Evolutionary conservation across 35 echinoderm and acorn worm species (phyloP).

Genomic region (Holothuria glaberrima): DNA sequence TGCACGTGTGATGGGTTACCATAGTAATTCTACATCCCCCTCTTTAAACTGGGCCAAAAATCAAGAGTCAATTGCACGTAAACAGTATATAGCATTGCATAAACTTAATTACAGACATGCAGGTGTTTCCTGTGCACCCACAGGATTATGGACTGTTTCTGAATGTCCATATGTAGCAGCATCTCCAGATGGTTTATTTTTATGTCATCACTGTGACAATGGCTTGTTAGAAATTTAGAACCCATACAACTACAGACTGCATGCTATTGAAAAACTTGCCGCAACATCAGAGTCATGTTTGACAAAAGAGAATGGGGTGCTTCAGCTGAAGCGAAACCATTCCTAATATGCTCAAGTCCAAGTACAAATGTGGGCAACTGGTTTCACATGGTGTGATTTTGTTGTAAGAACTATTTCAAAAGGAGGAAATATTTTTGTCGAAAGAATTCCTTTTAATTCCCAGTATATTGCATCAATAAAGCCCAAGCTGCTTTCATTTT

Average conservation of each 20-base stretch:
- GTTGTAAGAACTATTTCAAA: conserved; percentile 49
- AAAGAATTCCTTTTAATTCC: conserved; percentile 46
- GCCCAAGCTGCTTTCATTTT: conserved; percentile 46
- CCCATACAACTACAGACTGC: conserved; percentile 52
- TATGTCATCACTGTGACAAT: conserved; percentile 56
- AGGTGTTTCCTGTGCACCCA: conserved; percentile 13
- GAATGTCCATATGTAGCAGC: conserved; percentile 65
- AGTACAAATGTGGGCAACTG: conserved; percentile 21
- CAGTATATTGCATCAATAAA: conserved; percentile 22
- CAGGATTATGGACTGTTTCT: conserved; percentile 20
- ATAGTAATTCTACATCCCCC: conserved; percentile 57
- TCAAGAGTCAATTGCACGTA: conserved; percentile 52
- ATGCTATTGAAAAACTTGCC: conserved; percentile 34
- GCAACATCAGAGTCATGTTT: conserved; percentile 25
- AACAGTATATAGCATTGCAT: conserved; percentile 66
- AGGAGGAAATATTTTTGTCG: conserved; percentile 57
- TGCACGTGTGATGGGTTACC: conserved; percentile 58
- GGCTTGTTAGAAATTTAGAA: conserved; percentile 71
- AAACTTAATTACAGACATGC: conserved; percentile 46
- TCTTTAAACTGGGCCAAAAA: conserved; percentile 62
- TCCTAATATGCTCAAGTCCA: conserved; percentile 62
- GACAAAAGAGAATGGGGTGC: conserved; percentile 45
- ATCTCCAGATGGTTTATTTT: conserved; percentile 54
- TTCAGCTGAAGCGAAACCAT: conserved; percentile 39
- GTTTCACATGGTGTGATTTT: conserved; percentile 39